phyloP scores from a whole-genome alignment of 2,888 invertebrate species.

The Osmoderma eremita region DNA sequence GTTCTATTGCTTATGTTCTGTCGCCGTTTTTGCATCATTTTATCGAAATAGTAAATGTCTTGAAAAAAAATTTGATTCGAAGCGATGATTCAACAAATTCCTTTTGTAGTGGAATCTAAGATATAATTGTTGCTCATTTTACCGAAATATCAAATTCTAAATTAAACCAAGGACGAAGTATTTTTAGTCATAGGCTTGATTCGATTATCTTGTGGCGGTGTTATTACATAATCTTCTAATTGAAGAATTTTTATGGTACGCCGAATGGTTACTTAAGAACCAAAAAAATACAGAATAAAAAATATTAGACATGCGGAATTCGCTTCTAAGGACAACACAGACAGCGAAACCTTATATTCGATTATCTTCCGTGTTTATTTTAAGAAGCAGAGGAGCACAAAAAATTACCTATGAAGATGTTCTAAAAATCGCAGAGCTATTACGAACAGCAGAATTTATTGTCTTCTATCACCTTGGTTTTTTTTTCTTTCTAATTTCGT shows the following conservation, averaged over 20 bases:
- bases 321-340: slow-evolving; percentile 8
- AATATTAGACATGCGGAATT: slow-evolving; percentile 28
- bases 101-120: too few species aligned
- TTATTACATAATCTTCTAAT: slow-evolving; percentile 22
- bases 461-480: slow-evolving; percentile 5
- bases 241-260: slow-evolving; percentile 29
- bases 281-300: background rate
- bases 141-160: slow-evolving; percentile 13
- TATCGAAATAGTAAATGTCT: too few species aligned
- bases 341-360: background rate
- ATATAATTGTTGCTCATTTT: background rate
- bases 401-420: slow-evolving; percentile 9
- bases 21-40: too few species aligned
- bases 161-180: slow-evolving; percentile 18
- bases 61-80: too few species aligned
- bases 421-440: slow-evolving; percentile 11
- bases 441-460: slow-evolving; percentile 14
- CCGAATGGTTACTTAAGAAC: background rate
- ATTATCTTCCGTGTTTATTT: slow-evolving; percentile 33
- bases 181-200: background rate
- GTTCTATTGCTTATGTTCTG: too few species aligned
- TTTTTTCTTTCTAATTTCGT: slow-evolving; percentile 5
- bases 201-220: background rate
- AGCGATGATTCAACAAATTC: too few species aligned
- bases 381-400: slow-evolving; percentile 8